Evolutionary conservation across 2,888 invertebrate species (phyloP), one percentile per base, ranked within the genome.

Genomic region (Brassicogethes aeneus): DNA sequence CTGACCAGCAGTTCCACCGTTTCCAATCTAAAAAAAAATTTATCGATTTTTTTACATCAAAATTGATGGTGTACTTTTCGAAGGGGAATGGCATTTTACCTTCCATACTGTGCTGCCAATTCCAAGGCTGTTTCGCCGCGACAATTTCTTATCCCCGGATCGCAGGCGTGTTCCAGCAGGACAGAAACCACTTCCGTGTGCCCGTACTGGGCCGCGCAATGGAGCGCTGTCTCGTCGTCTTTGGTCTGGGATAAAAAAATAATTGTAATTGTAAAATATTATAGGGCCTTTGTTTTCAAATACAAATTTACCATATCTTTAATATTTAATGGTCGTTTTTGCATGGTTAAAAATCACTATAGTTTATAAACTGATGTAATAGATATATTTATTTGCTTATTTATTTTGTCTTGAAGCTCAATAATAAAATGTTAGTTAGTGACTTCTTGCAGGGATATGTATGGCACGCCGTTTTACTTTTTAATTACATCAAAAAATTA

Each of bases 191-290:
- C 88, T 40, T 81, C 81, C 39, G 85, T 85, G 68, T 92, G 89
- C 3, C 94, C 94, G 68, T 90, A 93, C 66, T 93, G 91, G 16
- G 93, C 87, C 2, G 94, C 94, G 66, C 88, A 90, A 60, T 94
- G 89, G 54, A 95, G 72, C 8, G 95, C 89, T 34, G 94, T 93
- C 68, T 95, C 93, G 59, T 87, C 86, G 68, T 90, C 85, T 59
- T 82, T 80, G 38, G 89, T 90, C 91, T 87, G 71, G 33, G 70
- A 70, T 37, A 42, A 51, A 50, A 51, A 43, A 39, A 36, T 37
- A 3, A n/a, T n/a, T n/a, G n/a, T n/a, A 29, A 35, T 14, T 15
- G 2, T 10, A 34, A 14, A 8, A 8, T 7, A 12, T 12, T 34
- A 8, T 34, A 12, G 7, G 7, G 14, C 14, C 14, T 14, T 34